These are phyloP conservation scores for Calliphora vomitoria DNA, from an alignment of 2,888 invertebrate genomes.

Conservation along the genomic window DNA sequence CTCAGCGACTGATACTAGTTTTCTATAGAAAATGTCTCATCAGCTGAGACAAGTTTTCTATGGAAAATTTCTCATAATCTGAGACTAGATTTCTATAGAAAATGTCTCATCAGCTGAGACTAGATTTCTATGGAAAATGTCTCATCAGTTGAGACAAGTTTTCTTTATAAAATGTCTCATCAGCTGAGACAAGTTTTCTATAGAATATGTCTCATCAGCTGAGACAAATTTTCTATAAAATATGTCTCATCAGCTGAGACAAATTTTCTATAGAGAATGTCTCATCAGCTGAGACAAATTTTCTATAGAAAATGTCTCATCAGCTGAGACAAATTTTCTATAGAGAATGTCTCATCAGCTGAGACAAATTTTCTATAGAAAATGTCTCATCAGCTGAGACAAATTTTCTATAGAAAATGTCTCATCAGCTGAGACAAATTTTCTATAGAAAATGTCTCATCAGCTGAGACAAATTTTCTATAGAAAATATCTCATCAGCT, in stretches of 20 bases:
- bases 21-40: background rate
- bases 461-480: background rate
- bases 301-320: background rate
- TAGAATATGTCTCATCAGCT: background rate
- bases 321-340: background rate
- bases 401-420: background rate
- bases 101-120: background rate
- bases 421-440: background rate
- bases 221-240: background rate
- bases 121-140: background rate
- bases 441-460: background rate
- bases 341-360: background rate
- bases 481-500: background rate
- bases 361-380: background rate
- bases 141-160: no score
- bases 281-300: background rate
- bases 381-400: background rate
- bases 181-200: background rate
- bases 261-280: no score
- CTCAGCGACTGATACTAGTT: background rate
- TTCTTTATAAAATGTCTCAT: background rate
- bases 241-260: background rate
- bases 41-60: background rate
- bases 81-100: background rate
- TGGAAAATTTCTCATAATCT: background rate